A percentile compares a stretch with the other conserved stretches of the same genome.
These are phyloP conservation scores for Manis crassicaudata DNA, from an alignment of 2,797 vertebrate genomes.

Conservation along the genomic window DNA sequence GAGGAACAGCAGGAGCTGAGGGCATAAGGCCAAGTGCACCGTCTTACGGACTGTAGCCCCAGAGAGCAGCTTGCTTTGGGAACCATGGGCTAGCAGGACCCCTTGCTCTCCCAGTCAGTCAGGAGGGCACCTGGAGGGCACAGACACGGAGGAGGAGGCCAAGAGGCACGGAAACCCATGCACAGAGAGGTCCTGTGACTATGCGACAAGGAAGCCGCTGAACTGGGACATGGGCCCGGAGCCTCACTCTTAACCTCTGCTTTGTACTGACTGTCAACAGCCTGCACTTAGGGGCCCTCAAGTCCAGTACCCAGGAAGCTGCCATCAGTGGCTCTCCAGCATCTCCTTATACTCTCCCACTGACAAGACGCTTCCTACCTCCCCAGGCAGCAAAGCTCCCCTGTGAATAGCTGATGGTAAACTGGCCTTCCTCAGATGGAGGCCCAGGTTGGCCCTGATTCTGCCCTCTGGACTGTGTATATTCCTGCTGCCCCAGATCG, in stretches of 20 bases:
- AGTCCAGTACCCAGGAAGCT: not conserved
- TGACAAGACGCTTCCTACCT: not conserved
- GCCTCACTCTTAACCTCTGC: not conserved
- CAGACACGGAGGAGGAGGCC: not conserved
- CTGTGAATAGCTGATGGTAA: not conserved
- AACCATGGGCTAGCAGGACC: not conserved
- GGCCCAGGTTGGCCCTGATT: not conserved
- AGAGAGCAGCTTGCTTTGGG: not conserved
- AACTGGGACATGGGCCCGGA: not conserved
- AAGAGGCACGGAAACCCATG: not conserved
- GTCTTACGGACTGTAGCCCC: not conserved
- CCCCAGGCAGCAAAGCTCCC: not conserved
- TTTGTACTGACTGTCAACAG: not conserved
- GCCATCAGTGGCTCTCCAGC: not conserved
- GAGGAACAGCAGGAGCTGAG: not conserved
- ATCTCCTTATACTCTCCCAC: not conserved
- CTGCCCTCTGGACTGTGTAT: not conserved
- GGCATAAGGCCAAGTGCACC: not conserved
- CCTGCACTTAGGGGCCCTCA: not conserved
- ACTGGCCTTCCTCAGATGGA: not conserved
- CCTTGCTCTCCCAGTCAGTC: not conserved
- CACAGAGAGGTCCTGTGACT: not conserved
- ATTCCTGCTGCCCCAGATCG: not conserved
- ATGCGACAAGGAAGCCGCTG: not conserved
- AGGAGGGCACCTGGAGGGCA: not conserved